phyloP scores from a whole-genome alignment of 1,140 invertebrate species.

The Dendroctonus valens region DNA sequence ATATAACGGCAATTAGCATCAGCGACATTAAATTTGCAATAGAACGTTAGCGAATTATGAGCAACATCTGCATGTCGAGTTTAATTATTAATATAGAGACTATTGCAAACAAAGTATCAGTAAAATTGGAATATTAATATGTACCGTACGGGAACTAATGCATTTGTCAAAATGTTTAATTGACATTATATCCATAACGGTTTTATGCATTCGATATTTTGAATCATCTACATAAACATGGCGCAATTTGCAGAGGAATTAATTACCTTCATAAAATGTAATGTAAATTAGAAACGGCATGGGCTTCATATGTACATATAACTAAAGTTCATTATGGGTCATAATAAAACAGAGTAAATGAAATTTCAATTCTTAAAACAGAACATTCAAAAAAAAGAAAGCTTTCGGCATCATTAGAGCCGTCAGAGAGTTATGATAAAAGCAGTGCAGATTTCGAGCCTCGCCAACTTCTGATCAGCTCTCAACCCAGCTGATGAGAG shows the following conservation, averaged over 20 bases:
- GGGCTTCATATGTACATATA: too few relatives aligned
- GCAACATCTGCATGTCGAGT: not conserved
- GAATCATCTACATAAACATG: constrained; percentile 1
- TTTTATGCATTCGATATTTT: constrained; percentile 4
- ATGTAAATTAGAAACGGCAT: not conserved
- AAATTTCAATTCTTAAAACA: too few relatives aligned
- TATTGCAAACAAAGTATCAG: constrained; percentile 1
- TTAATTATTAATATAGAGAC: not conserved
- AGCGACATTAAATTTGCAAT: too few relatives aligned
- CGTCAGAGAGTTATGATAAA: too few relatives aligned
- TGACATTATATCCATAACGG: constrained; percentile 8
- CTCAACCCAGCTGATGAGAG: too few relatives aligned
- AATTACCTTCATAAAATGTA: not conserved
- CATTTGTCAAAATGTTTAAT: constrained; percentile 15
- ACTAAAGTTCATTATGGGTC: too few relatives aligned
- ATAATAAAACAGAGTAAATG: too few relatives aligned
- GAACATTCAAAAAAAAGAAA: too few relatives aligned
- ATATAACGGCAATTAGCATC: too few relatives aligned
- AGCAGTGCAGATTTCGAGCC: too few relatives aligned
- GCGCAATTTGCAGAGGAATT: not conserved
- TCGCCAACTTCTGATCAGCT: too few relatives aligned
- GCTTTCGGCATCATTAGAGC: too few relatives aligned
- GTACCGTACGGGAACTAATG: constrained; percentile 2
- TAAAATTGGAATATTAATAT: constrained; percentile 4
- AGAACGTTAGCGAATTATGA: not conserved